Percentiles rank a stretch among this genome's conserved stretches.
Evolutionary conservation across 1,140 invertebrate species (phyloP).

Genomic region (Drosophila sp.): DNA sequence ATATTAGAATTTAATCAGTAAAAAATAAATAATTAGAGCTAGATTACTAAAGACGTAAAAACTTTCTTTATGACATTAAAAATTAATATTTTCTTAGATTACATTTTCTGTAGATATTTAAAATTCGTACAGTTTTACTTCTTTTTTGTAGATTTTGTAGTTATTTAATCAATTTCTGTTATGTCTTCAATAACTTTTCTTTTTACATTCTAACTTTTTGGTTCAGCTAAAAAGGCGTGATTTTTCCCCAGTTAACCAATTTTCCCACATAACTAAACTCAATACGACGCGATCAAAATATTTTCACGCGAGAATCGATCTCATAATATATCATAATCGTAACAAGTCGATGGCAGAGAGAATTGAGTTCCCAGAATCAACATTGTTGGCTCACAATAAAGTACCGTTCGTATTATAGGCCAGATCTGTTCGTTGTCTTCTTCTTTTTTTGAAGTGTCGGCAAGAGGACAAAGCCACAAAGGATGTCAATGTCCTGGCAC

Average conservation of each 20-base stretch:
- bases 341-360: slow-evolving; percentile 5
- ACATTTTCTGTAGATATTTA: no score
- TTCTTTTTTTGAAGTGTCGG: slow-evolving; percentile 42
- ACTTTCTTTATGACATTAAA: no score
- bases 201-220: no score
- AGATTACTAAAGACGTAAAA: no score
- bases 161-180: no score
- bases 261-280: slow-evolving; percentile 19
- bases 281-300: slow-evolving; percentile 59
- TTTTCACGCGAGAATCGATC: slow-evolving; percentile 53
- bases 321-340: slow-evolving; percentile 67
- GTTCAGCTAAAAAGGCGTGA: slow-evolving; percentile 35
- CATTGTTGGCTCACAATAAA: slow-evolving; percentile 64
- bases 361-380: slow-evolving; percentile 47
- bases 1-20: no score
- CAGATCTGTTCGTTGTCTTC: not conserved
- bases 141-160: no score
- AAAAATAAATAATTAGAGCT: no score
- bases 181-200: no score
- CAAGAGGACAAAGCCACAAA: slow-evolving; percentile 57
- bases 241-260: not conserved
- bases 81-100: no score
- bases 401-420: slow-evolving; percentile 57
- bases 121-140: no score
- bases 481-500: slow-evolving; percentile 72